Conservation (phyloP, 2,888 invertebrate genomes). For the Quadroppia sp. region DNA sequence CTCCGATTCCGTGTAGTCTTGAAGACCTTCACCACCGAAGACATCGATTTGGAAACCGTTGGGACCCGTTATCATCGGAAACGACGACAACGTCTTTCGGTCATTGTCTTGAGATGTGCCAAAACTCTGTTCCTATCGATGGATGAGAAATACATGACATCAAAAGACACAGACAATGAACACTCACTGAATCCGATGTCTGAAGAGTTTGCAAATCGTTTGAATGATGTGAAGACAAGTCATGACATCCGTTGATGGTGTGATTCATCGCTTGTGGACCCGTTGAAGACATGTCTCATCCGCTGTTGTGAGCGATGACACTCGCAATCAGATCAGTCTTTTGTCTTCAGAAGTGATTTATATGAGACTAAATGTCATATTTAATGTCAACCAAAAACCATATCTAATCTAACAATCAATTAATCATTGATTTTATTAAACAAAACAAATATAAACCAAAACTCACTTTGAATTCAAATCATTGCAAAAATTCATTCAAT, state of each 20-base stretch:
- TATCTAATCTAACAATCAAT: neutral
- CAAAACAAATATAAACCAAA: neutral
- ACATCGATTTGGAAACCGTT: neutral
- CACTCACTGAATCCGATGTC: constrained; percentile 25
- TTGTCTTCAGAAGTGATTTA: no score
- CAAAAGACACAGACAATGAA: neutral
- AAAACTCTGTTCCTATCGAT: constrained; percentile 31
- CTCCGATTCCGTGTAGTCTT: neutral
- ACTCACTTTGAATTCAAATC: constrained; percentile 19
- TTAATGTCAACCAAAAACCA: neutral
- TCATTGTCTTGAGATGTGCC: constrained; percentile 16
- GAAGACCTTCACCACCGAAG: neutral
- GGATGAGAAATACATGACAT: neutral
- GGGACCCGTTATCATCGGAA: constrained; percentile 19
- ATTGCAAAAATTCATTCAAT: neutral
- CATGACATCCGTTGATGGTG: neutral
- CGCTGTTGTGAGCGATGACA: neutral
- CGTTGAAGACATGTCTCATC: neutral
- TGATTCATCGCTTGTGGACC: neutral
- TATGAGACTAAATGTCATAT: no score
- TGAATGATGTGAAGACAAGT: neutral
- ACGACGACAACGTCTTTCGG: neutral
- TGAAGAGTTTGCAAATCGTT: constrained; percentile 12
- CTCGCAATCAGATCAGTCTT: neutral
- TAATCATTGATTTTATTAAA: neutral